Conservation (phyloP, 2,113 vertebrate genomes). For the Rhinoptilus africanus region DNA sequence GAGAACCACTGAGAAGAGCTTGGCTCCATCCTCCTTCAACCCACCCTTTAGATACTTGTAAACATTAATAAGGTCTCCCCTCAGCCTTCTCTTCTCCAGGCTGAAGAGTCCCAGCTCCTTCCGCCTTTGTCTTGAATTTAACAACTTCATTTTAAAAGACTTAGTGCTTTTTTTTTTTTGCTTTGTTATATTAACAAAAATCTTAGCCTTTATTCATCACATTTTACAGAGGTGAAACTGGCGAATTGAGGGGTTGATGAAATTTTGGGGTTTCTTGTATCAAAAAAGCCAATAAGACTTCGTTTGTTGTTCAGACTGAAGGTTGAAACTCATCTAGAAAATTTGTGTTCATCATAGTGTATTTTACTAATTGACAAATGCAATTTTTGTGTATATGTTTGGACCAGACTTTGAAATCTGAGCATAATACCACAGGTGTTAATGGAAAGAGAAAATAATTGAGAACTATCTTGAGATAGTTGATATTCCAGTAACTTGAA, state of each 20-base stretch:
- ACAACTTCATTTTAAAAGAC: not conserved
- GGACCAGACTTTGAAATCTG: not conserved
- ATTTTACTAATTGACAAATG: not conserved
- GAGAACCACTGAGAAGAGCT: no score
- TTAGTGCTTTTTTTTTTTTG: not conserved
- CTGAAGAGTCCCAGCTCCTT: no score
- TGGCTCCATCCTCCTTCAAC: no score
- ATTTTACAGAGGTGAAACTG: not conserved
- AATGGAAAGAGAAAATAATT: not conserved
- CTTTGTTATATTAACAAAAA: not conserved
- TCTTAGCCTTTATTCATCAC: not conserved
- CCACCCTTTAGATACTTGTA: no score
- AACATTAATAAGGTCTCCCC: no score
- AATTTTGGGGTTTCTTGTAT: not conserved
- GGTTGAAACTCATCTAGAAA: not conserved
- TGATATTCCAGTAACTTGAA: not conserved
- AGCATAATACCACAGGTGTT: not conserved
- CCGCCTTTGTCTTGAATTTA: not conserved
- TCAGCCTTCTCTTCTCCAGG: no score
- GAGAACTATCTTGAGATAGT: not conserved
- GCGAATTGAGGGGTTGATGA: not conserved
- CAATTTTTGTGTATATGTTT: not conserved
- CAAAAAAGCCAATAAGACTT: not conserved
- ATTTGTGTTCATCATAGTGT: not conserved
- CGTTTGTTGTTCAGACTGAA: not conserved